Conservation (phyloP, 1,140 invertebrate genomes). For the Anastatus disparis region DNA sequence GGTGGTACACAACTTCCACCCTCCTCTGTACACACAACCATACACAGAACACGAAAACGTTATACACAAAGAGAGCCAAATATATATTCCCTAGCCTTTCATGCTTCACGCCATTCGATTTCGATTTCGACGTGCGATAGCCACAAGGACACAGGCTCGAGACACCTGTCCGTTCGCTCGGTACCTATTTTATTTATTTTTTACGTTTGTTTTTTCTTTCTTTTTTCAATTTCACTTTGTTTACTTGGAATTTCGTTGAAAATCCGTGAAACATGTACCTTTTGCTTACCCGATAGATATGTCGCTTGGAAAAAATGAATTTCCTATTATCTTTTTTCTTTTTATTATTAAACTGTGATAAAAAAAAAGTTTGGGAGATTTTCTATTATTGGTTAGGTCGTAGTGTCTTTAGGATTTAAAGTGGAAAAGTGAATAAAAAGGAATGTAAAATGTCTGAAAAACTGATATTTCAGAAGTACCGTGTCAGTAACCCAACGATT, state of each 20-base stretch:
- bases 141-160: background rate
- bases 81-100: background rate
- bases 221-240: background rate
- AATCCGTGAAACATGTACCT: too few relatives aligned
- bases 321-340: too few relatives aligned
- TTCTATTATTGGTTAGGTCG: too few relatives aligned
- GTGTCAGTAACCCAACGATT: too few relatives aligned
- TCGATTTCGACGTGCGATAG: background rate
- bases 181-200: background rate
- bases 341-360: too few relatives aligned
- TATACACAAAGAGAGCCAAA: background rate
- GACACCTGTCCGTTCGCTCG: slow-evolving; percentile 15
- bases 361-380: too few relatives aligned
- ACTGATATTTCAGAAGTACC: too few relatives aligned
- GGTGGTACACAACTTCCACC: background rate
- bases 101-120: background rate
- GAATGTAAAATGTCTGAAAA: too few relatives aligned
- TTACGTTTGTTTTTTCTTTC: background rate
- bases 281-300: background rate
- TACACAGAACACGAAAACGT: background rate
- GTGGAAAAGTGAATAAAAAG: too few relatives aligned
- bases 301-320: too few relatives aligned
- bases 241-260: background rate
- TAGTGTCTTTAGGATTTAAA: too few relatives aligned
- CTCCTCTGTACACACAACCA: background rate